phyloP scores from a whole-genome alignment of 2,797 vertebrate species.

The Cygnus olor region DNA sequence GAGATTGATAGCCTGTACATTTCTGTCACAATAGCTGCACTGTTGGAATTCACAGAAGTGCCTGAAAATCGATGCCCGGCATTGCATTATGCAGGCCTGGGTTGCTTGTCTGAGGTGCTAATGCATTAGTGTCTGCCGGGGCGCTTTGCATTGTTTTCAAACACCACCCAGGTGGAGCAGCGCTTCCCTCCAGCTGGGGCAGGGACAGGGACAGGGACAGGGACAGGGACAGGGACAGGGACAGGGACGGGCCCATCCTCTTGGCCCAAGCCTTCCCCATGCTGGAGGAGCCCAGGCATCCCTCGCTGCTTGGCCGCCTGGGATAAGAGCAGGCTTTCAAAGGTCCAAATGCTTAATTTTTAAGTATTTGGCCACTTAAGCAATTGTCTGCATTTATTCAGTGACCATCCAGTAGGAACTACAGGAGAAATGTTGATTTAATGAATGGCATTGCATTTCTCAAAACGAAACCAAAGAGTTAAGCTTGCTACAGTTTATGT shows the following conservation, averaged over 20 bases:
- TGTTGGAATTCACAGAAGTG: background rate
- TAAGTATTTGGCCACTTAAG: background rate
- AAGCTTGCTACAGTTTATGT: too few species aligned
- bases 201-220: too few species aligned
- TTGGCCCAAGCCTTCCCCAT: too few species aligned
- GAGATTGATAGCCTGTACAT: background rate
- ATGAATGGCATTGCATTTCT: background rate
- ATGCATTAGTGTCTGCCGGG: background rate
- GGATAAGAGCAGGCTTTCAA: background rate
- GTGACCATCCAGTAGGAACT: background rate
- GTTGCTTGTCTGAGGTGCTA: background rate
- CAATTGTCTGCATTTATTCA: background rate
- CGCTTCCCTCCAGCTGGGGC: too few species aligned
- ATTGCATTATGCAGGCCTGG: background rate
- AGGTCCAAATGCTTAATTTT: too few species aligned
- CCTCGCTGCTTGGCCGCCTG: background rate
- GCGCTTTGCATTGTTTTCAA: background rate
- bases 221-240: too few species aligned
- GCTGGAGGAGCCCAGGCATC: too few species aligned
- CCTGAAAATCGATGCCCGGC: background rate
- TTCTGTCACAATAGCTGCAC: background rate
- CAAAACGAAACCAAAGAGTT: background rate
- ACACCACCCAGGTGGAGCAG: too few species aligned
- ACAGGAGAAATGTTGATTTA: background rate
- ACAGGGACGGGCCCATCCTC: too few species aligned